phyloP scores from a whole-genome alignment of 2,797 vertebrate genomes.

The Hemitrygon akajei region DNA sequence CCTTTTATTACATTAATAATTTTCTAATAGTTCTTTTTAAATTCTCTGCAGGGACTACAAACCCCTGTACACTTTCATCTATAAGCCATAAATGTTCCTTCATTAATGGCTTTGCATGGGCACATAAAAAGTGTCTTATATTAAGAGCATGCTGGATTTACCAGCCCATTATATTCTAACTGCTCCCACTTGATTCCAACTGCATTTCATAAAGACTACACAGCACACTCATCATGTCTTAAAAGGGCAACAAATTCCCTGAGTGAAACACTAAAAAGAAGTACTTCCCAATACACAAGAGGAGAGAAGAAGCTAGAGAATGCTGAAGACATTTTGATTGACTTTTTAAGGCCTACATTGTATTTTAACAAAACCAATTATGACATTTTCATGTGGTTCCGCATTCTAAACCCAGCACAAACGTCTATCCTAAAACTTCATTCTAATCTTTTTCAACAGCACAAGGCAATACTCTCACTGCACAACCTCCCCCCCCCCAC shows the following conservation, averaged over 20 bases:
- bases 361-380: too few species aligned
- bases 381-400: too few species aligned
- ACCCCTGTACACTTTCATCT: too few species aligned
- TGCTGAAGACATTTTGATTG: too few species aligned
- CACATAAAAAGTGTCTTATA: not conserved
- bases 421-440: too few species aligned
- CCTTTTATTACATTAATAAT: not conserved
- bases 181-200: not conserved
- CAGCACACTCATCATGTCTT: not conserved
- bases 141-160: not conserved
- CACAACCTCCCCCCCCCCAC: too few species aligned
- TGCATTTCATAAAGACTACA: not conserved
- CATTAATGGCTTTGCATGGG: not conserved
- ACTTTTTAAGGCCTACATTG: too few species aligned
- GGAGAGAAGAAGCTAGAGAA: too few species aligned
- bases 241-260: not conserved
- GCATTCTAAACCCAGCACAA: too few species aligned
- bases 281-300: too few species aligned
- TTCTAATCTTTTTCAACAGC: too few species aligned
- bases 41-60: not conserved
- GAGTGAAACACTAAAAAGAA: not conserved
- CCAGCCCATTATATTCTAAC: not conserved
- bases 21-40: not conserved
- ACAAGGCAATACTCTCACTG: too few species aligned
- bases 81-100: not conserved